Base-by-base conservation (phyloP, 1,140 invertebrate species). In the Apis laboriosa region DNA sequence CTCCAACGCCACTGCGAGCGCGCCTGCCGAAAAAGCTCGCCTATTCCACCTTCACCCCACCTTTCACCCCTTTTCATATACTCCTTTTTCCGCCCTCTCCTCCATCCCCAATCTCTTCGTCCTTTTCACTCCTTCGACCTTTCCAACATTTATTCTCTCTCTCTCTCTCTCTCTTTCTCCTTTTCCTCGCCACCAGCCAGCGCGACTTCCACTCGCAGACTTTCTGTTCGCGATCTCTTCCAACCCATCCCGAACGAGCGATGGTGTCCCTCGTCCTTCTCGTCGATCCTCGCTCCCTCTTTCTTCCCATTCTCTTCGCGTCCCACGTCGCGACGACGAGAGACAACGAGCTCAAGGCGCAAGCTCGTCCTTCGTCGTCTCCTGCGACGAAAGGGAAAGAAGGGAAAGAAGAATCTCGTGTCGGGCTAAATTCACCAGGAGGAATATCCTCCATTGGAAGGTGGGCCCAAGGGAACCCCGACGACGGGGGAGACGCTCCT, bases 41-140 rank as follows among this genome's bases (percentile, higher is more conserved):
- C 90, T 91, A 87, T 85, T 88, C 76, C 83, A 34, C 34, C 34
- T 43, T 43, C n/a, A 82, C 77, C 80, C 83, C 74, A 80, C 86
- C 83, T 86, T 34, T 67, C 49, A 51, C 58, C 51, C 63, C 53
- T 80, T 24, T 61, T 28, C 72, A 43, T 34, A 43, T 34, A 55
- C 80, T 55, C 60, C 55, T 49, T 49, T 70, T 43, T 53, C 84
- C 58, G 24, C 9, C 19, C 60, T 34, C 74, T 67, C 76, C 87
- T 84, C 84, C 83, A n/a, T 11, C 34, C 2, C 13, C 1, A 4
- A 13, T 17, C 53, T 53, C 53, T 3, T 53, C 53, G 8, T 7
- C 56, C 13, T 13, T 19, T 34, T 34, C 34, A 2, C 34, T 34
- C 34, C 34, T 34, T 34, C 34, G 4, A 34, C 34, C 34, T 43